These are phyloP conservation scores for Pseudachorutes palmiensis DNA, from an alignment of 1,140 invertebrate species.

Conservation along the genomic window DNA sequence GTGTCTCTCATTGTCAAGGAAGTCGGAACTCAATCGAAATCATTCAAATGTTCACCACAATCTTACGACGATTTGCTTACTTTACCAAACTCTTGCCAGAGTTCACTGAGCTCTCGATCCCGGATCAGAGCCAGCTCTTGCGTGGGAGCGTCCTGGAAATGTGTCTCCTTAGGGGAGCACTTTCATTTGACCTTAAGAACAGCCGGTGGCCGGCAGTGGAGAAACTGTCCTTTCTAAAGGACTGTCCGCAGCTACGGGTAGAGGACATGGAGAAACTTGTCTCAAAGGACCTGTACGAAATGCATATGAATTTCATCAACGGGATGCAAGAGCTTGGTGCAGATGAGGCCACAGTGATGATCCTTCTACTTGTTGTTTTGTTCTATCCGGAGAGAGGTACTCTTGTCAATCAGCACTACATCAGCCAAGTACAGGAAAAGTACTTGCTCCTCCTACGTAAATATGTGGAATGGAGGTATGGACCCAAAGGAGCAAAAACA, in stretches of 20 bases:
- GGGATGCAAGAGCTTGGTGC: slow-evolving; percentile 44
- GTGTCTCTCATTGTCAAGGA: slow-evolving; percentile 8
- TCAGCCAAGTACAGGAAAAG: slow-evolving; percentile 46
- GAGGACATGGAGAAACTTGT: slow-evolving; percentile 41
- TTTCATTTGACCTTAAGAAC: slow-evolving; percentile 39
- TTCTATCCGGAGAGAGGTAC: slow-evolving; percentile 48
- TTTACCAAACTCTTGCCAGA: slow-evolving; percentile 40
- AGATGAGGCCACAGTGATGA: slow-evolving; percentile 48
- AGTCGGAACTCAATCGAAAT: slow-evolving; percentile 36
- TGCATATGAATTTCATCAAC: slow-evolving; percentile 48
- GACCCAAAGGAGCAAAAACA: slow-evolving; percentile 41
- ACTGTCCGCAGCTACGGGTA: slow-evolving; percentile 25
- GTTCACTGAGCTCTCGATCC: slow-evolving; percentile 44
- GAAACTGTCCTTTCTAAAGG: slow-evolving; percentile 25
- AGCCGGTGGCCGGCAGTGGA: slow-evolving; percentile 37
- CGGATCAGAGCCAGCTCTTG: slow-evolving; percentile 47
- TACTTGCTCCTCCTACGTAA: slow-evolving; percentile 47
- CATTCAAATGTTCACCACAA: slow-evolving; percentile 42
- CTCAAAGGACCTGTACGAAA: slow-evolving; percentile 44
- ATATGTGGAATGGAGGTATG: slow-evolving; percentile 48
- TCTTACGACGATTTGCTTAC: slow-evolving; percentile 41
- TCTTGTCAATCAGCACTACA: slow-evolving; percentile 41
- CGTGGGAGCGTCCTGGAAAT: slow-evolving; percentile 49
- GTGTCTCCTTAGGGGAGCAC: slow-evolving; percentile 46
- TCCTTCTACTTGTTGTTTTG: slow-evolving; percentile 47